Percentiles rank a stretch among this genome's conserved stretches.
Evolutionary conservation across 2,113 vertebrate genomes (phyloP).

Genomic region (Podilymbus podiceps): DNA sequence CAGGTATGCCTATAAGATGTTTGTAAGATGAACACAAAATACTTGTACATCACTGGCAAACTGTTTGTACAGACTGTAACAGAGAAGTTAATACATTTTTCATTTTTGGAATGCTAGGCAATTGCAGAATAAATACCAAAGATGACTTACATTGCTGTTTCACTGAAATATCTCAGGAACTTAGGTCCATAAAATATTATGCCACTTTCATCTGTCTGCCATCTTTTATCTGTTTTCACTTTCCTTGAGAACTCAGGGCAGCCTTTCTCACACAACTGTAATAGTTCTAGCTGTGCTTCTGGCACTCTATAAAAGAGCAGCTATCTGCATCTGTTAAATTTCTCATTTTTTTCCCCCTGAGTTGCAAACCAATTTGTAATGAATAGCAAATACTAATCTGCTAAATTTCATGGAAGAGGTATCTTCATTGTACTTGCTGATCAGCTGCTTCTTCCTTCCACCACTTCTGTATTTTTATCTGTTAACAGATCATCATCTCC

Average conservation of each 20-base stretch:
- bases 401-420: not conserved
- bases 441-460: not conserved
- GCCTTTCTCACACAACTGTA: not conserved
- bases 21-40: not conserved
- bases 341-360: not conserved
- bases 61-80: not conserved
- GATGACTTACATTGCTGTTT: conserved; percentile 1
- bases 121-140: not conserved
- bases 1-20: not conserved
- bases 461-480: not conserved
- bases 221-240: conserved; percentile 26
- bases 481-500: not conserved
- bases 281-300: not conserved
- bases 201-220: not conserved
- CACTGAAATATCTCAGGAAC: not conserved
- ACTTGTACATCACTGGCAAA: not conserved
- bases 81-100: not conserved
- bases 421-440: not conserved
- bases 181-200: not conserved
- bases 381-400: not conserved
- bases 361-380: not conserved
- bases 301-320: not conserved
- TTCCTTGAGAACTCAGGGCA: not conserved
- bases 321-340: not conserved
- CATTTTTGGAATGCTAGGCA: not conserved